phyloP scores from a whole-genome alignment of 2,888 invertebrate genomes.

The Cheilosia vernalis region DNA sequence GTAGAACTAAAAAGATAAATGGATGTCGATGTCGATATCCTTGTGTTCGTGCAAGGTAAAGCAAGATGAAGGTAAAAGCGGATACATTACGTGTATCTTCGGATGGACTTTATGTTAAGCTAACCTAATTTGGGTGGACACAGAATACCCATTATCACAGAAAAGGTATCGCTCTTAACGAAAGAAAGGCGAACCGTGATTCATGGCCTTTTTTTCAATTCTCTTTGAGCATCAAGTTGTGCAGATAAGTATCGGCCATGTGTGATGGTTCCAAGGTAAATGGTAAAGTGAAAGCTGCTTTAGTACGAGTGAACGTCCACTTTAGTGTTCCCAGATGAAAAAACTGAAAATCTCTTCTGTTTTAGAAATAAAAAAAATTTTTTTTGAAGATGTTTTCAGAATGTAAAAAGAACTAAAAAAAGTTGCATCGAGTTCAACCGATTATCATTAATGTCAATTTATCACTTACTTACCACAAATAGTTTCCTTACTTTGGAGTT shows the following conservation, averaged over 20 bases:
- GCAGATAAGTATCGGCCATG: background rate
- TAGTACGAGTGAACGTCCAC: too few relatives aligned
- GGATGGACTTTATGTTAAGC: slow-evolving; percentile 27
- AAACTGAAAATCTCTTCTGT: too few relatives aligned
- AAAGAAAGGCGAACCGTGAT: slow-evolving; percentile 7
- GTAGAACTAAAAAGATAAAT: slow-evolving; percentile 36
- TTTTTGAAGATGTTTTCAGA: too few relatives aligned
- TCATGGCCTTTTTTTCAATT: slow-evolving; percentile 14
- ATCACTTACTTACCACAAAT: too few relatives aligned
- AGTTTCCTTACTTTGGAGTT: too few relatives aligned
- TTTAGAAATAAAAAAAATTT: too few relatives aligned
- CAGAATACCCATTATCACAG: slow-evolving; percentile 22
- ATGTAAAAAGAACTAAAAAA: too few relatives aligned
- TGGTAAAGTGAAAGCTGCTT: background rate
- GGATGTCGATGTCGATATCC: slow-evolving; percentile 34
- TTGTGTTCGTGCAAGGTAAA: background rate
- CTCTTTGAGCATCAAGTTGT: slow-evolving; percentile 3
- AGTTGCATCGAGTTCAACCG: too few relatives aligned
- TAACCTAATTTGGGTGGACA: slow-evolving; percentile 34
- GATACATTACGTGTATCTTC: slow-evolving; percentile 11
- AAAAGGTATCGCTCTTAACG: slow-evolving; percentile 13
- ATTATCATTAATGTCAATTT: too few relatives aligned
- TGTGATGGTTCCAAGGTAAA: background rate
- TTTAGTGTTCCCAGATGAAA: too few relatives aligned
- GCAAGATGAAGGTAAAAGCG: slow-evolving; percentile 1